A percentile compares a stretch with the other conserved stretches of the same genome.
These are phyloP conservation scores for Leptinotarsa tumamoca DNA, from an alignment of 2,888 invertebrate species.

Conservation along the genomic window DNA sequence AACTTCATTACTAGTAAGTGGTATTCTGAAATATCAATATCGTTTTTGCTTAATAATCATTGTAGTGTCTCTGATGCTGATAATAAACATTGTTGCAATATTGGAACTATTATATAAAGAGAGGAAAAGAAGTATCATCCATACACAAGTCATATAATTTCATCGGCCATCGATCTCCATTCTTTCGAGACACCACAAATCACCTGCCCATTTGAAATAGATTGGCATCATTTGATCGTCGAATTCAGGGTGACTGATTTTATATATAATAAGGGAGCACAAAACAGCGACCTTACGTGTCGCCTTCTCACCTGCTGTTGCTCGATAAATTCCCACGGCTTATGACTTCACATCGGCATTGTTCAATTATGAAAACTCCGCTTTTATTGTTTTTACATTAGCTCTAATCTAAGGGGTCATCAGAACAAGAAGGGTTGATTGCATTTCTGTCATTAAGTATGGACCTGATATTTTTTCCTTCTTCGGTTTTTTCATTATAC, in stretches of 20 bases:
- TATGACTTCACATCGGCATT: conserved; percentile 58
- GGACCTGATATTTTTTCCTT: neutral
- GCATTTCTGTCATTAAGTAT: neutral
- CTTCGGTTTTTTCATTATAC: too few species aligned
- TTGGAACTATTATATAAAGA: too few species aligned
- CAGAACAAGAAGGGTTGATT: conserved; percentile 6
- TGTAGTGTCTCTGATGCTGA: too few species aligned
- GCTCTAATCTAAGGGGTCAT: conserved; percentile 26
- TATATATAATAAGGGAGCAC: conserved; percentile 55
- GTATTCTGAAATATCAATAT: too few species aligned
- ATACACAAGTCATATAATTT: too few species aligned
- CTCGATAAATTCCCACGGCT: conserved; percentile 65
- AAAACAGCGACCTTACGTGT: conserved; percentile 58
- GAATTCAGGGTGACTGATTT: conserved; percentile 53
- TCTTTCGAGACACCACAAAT: neutral
- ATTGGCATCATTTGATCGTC: conserved; percentile 51
- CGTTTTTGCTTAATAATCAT: too few species aligned
- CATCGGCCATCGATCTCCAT: neutral
- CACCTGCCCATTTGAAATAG: conserved; percentile 31
- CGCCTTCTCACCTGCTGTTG: conserved; percentile 60
- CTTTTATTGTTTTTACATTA: conserved; percentile 45
- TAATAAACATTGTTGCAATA: too few species aligned
- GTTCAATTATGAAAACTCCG: conserved; percentile 43
- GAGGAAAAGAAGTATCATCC: too few species aligned
- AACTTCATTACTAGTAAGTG: too few species aligned